These are phyloP conservation scores for Syngnathus floridae DNA, from an alignment of 2,113 vertebrate genomes.

Conservation along the genomic window DNA sequence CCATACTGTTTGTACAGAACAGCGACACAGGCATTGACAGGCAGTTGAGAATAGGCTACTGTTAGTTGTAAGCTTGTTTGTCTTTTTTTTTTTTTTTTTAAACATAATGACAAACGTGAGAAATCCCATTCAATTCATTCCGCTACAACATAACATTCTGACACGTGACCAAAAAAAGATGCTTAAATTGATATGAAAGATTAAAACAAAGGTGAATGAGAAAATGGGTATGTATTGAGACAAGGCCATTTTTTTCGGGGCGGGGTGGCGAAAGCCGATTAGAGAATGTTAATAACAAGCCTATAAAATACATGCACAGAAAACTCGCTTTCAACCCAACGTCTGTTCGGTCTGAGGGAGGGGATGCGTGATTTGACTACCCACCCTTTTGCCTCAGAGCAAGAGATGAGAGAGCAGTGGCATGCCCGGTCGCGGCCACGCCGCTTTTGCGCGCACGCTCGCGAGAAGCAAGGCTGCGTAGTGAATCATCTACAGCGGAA, in stretches of 20 bases:
- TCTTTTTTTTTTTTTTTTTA: neutral
- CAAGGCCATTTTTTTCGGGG: neutral
- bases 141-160: neutral
- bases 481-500: conserved; percentile 92
- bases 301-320: neutral
- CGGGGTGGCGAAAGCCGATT: neutral
- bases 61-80: neutral
- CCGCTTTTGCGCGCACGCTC: conserved; percentile 91
- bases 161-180: conserved; percentile 28
- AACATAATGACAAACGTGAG: neutral
- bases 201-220: conserved; percentile 28
- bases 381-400: conserved; percentile 96
- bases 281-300: neutral
- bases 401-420: conserved; percentile 91
- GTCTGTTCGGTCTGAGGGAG: conserved; percentile 45
- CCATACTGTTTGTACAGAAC: neutral
- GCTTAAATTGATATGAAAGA: conserved; percentile 26
- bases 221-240: conserved; percentile 5
- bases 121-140: neutral
- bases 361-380: conserved; percentile 75
- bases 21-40: neutral
- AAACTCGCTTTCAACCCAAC: conserved; percentile 30
- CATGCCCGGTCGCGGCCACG: conserved; percentile 80
- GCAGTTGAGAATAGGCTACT: neutral
- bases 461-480: conserved; percentile 93